These are phyloP conservation scores for Hippopotamus amphibius DNA, from an alignment of 2,113 vertebrate species.

Conservation along the genomic window DNA sequence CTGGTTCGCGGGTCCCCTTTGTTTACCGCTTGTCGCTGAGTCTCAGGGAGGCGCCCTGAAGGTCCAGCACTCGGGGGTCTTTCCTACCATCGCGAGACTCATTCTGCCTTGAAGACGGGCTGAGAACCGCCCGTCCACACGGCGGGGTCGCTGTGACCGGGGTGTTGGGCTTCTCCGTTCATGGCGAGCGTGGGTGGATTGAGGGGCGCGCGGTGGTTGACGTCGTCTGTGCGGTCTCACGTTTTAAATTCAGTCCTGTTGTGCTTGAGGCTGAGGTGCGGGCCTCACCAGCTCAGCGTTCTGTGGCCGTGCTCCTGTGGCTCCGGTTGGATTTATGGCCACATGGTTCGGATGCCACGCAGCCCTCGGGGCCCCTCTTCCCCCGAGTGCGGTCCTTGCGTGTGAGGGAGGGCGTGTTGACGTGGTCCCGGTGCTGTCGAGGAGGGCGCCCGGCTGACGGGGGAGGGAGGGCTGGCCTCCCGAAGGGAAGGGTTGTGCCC, in stretches of 20 bases:
- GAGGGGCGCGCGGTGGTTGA: fast-evolving
- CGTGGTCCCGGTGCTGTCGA: neutral
- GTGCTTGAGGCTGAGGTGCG: neutral
- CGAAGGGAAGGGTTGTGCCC: neutral
- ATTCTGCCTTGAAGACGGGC: neutral
- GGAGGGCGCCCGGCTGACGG: neutral
- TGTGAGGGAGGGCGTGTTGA: neutral
- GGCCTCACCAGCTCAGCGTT: neutral
- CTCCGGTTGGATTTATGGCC: neutral
- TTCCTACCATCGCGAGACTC: neutral
- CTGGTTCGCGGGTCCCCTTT: neutral
- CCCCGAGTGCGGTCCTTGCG: no score
- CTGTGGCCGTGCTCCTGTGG: neutral
- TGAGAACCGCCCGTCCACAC: no score
- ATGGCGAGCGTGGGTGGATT: neutral
- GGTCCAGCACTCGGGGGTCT: neutral
- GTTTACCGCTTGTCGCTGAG: neutral
- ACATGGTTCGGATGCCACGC: neutral
- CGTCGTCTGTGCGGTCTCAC: fast-evolving
- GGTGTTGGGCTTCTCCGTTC: neutral
- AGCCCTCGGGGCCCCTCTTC: neutral
- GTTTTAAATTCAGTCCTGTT: neutral
- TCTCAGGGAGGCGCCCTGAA: neutral
- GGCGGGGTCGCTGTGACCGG: fast-evolving
- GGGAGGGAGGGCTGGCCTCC: neutral